Evolutionary conservation across 2,797 vertebrate genomes (phyloP), one percentile per base, ranked within the genome.

Genomic region (Sternarchorhynchus goeldii): DNA sequence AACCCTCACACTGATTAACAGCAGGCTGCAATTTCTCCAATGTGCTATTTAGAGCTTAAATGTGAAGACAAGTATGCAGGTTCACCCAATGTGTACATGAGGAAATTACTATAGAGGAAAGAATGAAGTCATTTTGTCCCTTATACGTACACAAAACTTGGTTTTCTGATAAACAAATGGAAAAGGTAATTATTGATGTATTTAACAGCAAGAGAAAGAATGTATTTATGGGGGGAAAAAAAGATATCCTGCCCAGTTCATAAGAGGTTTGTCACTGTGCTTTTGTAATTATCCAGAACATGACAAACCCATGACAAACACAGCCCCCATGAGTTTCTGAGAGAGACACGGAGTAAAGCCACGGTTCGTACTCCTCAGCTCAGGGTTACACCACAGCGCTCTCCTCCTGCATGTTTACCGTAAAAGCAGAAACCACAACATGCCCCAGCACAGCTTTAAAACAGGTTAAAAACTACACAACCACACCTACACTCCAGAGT

Each of bases 181-280:
- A 63, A 4, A 76, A 56, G 17, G 58, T 32, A 36, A 31, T 66
- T 60, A 76, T 58, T 58, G 25, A 73, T 66, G 59, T 32, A 25
- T 66, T 53, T 53, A 32, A 34, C 7, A 53, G 2, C 39, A 63
- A 73, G 78, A 72, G 32, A 60, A 50, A 12, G 45, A 8, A 31
- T 56, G 25, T 16, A 56, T 73, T 62, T 41, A 55, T 25, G 58
- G 32, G 41, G 58, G 32, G 41, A 41, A 77, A 32, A 20, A 18
- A 69, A 21, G 32, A 34, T 16, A 62, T n/a, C 39, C 3, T 14
- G 25, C 18, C 64, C 29, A 16, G 14, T 6, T 41, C 66, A 68
- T 53, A 45, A 50, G 10, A 12, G 5, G 31, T 36, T 17, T 32
- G 29, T 41, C 50, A 59, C 25, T 25, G 25, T 25, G 25, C 25